A percentile compares a stretch with the other conserved stretches of the same genome.
Evolutionary conservation across 2,797 vertebrate species (phyloP).

Genomic region (Sylvilagus floridanus): DNA sequence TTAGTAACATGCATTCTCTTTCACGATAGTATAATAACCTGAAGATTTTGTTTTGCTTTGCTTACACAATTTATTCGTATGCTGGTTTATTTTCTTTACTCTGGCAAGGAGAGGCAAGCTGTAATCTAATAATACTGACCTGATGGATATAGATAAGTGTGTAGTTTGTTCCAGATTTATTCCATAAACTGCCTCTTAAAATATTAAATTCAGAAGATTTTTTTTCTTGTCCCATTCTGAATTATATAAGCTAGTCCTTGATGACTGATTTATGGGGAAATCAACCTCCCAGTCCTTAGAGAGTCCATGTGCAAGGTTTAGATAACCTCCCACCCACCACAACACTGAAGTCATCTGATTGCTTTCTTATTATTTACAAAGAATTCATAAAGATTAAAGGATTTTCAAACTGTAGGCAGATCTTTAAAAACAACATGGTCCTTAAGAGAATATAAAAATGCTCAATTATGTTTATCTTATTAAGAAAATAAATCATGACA

Average conservation of each 20-base stretch:
- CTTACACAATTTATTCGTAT: slow-evolving; percentile 66
- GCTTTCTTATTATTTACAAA: slow-evolving; percentile 72
- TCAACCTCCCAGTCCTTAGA: slow-evolving; percentile 39
- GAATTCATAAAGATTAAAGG: slow-evolving; percentile 65
- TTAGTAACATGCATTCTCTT: slow-evolving; percentile 44
- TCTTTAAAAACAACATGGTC: slow-evolving; percentile 47
- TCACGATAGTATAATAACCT: slow-evolving; percentile 58
- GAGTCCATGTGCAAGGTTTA: slow-evolving; percentile 60
- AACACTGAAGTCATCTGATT: slow-evolving; percentile 64
- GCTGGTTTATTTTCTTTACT: slow-evolving; percentile 26
- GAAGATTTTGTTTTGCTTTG: slow-evolving; percentile 56
- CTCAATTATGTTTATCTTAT: slow-evolving; percentile 63
- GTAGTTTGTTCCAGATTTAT: slow-evolving; percentile 71
- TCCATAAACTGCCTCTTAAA: slow-evolving; percentile 63
- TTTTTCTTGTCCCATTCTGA: slow-evolving; percentile 54
- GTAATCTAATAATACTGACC: slow-evolving; percentile 66
- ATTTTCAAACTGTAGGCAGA: slow-evolving; percentile 44
- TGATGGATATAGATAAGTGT: slow-evolving; percentile 71
- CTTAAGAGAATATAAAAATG: slow-evolving; percentile 52
- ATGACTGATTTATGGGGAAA: slow-evolving; percentile 61
- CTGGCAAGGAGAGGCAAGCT: slow-evolving; percentile 60
- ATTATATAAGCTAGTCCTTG: slow-evolving; percentile 38
- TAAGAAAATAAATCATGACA: slow-evolving; percentile 44
- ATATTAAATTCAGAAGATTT: slow-evolving; percentile 57
- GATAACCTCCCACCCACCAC: slow-evolving; percentile 60